A percentile compares a stretch with the other conserved stretches of the same genome.
phyloP scores from a whole-genome alignment of 2,113 vertebrate species.

The Parus major region DNA sequence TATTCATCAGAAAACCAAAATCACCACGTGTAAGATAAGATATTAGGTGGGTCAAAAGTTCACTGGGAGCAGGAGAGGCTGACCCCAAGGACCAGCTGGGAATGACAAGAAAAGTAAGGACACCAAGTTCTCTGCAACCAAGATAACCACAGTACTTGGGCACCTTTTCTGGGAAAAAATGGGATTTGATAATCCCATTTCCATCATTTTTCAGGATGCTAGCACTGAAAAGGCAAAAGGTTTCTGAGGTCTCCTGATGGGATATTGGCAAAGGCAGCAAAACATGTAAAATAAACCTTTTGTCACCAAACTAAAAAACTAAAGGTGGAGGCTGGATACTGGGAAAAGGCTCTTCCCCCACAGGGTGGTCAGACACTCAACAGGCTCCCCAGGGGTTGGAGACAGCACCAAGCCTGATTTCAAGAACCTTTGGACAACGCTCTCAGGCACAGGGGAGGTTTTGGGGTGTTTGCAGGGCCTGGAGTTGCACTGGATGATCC shows the following conservation, averaged over 20 bases:
- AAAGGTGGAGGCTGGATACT: not conserved
- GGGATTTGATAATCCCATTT: not conserved
- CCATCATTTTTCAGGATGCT: not conserved
- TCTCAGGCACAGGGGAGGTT: not conserved
- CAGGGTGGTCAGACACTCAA: not conserved
- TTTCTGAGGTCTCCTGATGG: not conserved
- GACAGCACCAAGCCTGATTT: not conserved
- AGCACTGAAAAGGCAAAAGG: not conserved
- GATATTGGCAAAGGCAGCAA: not conserved
- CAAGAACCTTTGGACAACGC: not conserved
- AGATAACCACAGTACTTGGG: rapidly evolving
- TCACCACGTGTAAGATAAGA: not conserved
- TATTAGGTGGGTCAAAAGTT: not conserved
- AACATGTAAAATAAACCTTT: not conserved
- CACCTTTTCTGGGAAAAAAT: not conserved
- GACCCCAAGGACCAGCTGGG: not conserved
- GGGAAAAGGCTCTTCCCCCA: not conserved
- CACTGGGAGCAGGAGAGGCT: not conserved
- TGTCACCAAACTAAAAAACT: not conserved
- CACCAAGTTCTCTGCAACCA: not conserved
- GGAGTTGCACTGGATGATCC: not conserved
- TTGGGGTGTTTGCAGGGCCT: not conserved
- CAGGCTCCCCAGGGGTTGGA: not conserved
- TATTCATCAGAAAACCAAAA: not conserved
- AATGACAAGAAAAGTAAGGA: not conserved